These are phyloP conservation scores for Ophioninae sp. DNA, from an alignment of 2,888 invertebrate genomes.

Conservation along the genomic window DNA sequence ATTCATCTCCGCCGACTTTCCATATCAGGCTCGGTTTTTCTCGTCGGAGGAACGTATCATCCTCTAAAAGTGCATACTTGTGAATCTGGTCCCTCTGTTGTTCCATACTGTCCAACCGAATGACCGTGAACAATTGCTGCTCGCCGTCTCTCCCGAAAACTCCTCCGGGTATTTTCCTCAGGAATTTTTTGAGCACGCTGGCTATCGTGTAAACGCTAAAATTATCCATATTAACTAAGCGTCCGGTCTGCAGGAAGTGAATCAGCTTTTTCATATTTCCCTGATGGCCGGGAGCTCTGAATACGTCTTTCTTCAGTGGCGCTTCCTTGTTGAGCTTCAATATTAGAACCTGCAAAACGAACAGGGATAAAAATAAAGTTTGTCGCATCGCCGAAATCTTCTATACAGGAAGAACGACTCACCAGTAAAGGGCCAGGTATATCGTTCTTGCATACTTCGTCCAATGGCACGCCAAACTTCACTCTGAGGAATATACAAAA, in stretches of 20 bases:
- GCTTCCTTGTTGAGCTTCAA: conserved; percentile 97
- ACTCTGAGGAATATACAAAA: conserved; percentile 84
- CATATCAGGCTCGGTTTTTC: too few species aligned
- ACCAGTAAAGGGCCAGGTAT: conserved; percentile 96
- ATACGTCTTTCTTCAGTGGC: conserved; percentile 95
- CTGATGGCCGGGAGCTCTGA: conserved; percentile 97
- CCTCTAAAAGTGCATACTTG: conserved; percentile 84
- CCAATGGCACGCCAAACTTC: conserved; percentile 95
- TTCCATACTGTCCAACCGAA: conserved; percentile 90
- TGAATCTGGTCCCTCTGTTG: conserved; percentile 96
- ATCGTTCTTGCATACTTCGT: conserved; percentile 97
- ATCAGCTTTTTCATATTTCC: conserved; percentile 96
- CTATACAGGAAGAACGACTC: conserved; percentile 78
- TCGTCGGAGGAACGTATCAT: too few species aligned
- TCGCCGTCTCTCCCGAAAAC: conserved; percentile 97
- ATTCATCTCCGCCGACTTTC: too few species aligned
- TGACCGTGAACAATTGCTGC: conserved; percentile 93
- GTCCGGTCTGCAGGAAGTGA: conserved; percentile 94
- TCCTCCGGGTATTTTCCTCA: conserved; percentile 97
- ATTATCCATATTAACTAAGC: conserved; percentile 95
- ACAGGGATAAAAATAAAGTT: too few species aligned
- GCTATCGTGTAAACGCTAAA: conserved; percentile 99
- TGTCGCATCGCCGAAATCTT: not conserved
- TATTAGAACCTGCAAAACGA: conserved; percentile 88
- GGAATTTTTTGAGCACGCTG: conserved; percentile 98